phyloP scores from a whole-genome alignment of 2,888 invertebrate genomes.

The Ganaspis brasiliensis region DNA sequence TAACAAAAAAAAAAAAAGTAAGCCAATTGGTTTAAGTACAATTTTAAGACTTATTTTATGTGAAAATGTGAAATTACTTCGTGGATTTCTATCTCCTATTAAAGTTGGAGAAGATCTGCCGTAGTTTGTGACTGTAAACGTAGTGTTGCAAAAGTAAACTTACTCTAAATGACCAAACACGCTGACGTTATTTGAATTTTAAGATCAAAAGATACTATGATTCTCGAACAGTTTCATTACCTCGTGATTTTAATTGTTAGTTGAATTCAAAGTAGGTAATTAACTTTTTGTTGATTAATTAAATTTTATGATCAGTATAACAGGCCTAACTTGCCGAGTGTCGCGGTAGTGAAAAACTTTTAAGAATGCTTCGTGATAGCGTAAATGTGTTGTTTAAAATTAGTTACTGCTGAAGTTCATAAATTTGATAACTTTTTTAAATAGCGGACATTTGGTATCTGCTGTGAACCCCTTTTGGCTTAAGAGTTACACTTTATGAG shows the following conservation, averaged over 20 bases:
- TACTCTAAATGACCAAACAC: background rate
- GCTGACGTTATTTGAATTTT: background rate
- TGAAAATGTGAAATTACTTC: conserved; percentile 7
- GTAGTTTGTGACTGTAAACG: background rate
- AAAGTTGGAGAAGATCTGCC: background rate
- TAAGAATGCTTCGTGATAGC: no score
- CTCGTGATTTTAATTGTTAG: background rate
- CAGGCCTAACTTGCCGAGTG: no score
- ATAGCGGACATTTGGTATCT: no score
- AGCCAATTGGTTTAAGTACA: conserved; percentile 21
- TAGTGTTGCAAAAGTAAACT: conserved; percentile 11
- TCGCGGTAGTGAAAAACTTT: no score
- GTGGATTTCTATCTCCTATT: conserved; percentile 1
- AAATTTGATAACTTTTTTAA: no score
- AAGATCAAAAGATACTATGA: background rate
- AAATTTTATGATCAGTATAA: no score
- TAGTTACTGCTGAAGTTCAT: no score
- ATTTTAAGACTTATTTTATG: conserved; percentile 20
- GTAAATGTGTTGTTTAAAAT: no score
- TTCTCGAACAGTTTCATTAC: background rate
- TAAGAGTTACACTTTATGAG: no score
- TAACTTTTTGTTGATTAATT: background rate
- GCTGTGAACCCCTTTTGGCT: no score
- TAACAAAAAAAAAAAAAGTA: conserved; percentile 24
- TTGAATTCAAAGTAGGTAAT: background rate